Conservation (phyloP, 2,888 invertebrate genomes). For the Ichneumoninae sp. region DNA sequence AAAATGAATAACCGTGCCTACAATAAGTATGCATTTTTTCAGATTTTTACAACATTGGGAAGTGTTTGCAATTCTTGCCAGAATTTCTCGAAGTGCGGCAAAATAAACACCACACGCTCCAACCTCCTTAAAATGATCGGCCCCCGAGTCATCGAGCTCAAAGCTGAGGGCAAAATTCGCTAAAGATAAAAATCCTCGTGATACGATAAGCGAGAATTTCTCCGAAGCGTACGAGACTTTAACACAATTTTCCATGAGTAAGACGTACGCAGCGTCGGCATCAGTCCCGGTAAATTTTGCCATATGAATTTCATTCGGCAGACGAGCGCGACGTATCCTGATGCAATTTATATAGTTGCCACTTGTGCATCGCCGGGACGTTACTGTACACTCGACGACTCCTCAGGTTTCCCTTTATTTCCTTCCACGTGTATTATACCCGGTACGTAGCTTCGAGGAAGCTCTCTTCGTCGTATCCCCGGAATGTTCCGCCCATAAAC, state of each 20-base stretch:
- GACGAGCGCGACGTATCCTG: slow-evolving; percentile 15
- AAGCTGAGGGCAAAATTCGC: not conserved
- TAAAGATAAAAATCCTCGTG: not conserved
- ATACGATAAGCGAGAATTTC: not conserved
- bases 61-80: no score
- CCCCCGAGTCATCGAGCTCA: not conserved
- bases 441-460: not conserved
- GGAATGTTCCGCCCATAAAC: slow-evolving; percentile 29
- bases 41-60: no score
- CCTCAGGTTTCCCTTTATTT: slow-evolving; percentile 54
- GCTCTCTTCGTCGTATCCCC: not conserved
- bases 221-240: not conserved
- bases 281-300: not conserved
- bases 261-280: not conserved
- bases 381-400: slow-evolving; percentile 44
- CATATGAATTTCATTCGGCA: not conserved
- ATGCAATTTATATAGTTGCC: slow-evolving; percentile 53
- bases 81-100: no score
- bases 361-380: slow-evolving; percentile 31
- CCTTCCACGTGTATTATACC: slow-evolving; percentile 44
- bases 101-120: no score
- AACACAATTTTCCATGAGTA: not conserved
- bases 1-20: no score
- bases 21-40: no score
- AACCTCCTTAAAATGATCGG: not conserved